Conservation (phyloP, 2,797 vertebrate species). For the Micromesistius poutassou region DNA sequence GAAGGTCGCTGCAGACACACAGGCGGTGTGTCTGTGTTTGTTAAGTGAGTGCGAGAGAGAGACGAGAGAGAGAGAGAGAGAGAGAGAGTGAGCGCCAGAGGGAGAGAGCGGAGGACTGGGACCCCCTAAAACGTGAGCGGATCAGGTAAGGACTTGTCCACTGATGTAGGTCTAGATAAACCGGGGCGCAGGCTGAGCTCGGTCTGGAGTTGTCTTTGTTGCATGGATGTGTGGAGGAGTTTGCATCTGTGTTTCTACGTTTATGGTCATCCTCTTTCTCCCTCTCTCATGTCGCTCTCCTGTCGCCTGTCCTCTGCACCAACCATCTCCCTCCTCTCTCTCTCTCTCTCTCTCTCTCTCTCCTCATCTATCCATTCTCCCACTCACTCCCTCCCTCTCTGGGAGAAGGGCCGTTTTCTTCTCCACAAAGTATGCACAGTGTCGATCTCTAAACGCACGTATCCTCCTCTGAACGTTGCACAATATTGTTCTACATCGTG, state of each 20-base stretch:
- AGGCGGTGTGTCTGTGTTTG: background rate
- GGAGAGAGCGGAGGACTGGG: background rate
- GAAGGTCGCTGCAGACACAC: constrained; percentile 32
- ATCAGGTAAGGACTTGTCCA: constrained; percentile 69
- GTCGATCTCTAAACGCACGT: too few species aligned
- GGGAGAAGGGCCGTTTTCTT: background rate
- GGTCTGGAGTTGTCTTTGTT: background rate
- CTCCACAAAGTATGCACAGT: background rate
- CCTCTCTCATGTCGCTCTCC: background rate
- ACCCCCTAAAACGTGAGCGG: constrained; percentile 26
- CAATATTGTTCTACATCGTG: background rate
- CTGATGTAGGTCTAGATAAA: background rate
- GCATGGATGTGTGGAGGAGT: background rate
- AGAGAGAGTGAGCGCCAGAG: background rate
- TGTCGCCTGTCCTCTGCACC: background rate
- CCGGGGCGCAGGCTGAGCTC: constrained; percentile 8
- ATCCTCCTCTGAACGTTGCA: too few species aligned
- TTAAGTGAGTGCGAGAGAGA: background rate
- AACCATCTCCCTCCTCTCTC: background rate
- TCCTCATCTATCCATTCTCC: background rate
- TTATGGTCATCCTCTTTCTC: background rate
- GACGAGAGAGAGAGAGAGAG: background rate
- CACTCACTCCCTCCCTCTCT: background rate
- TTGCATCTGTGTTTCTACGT: background rate
- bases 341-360: background rate